A percentile compares a stretch with the other conserved stretches of the same genome.
phyloP scores from a whole-genome alignment of 2,888 invertebrate species.

The Xiphydria camelus region DNA sequence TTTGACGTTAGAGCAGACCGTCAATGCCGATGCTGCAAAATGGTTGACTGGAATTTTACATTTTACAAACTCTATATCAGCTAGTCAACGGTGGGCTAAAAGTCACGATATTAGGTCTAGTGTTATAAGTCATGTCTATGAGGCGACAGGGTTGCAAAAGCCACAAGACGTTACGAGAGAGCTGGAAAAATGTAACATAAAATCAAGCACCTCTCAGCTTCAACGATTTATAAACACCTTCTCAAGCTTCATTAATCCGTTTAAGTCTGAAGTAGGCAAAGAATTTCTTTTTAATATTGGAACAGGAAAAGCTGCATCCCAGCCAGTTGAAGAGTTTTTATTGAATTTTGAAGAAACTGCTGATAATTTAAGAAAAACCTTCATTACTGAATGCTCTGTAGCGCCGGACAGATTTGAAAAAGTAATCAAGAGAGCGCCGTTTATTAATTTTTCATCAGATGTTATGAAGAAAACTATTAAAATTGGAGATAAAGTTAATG shows the following conservation, averaged over 20 bases:
- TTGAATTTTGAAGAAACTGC: constrained; percentile 17
- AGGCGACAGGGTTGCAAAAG: constrained; percentile 15
- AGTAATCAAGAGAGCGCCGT: constrained; percentile 27
- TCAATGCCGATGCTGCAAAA: constrained; percentile 31
- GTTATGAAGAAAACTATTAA: constrained; percentile 23
- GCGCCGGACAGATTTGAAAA: no score
- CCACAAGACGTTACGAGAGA: constrained; percentile 14
- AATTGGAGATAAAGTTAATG: constrained; percentile 32
- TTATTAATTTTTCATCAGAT: constrained; percentile 28
- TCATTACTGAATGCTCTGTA: constrained; percentile 36
- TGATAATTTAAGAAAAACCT: constrained; percentile 25
- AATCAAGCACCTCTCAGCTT: no score
- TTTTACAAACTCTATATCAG: constrained; percentile 31
- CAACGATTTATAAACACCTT: no score
- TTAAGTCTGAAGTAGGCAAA: no score
- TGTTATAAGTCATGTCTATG: constrained; percentile 22
- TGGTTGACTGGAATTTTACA: constrained; percentile 19
- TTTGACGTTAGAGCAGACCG: constrained; percentile 27
- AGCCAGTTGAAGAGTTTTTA: no score
- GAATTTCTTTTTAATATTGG: no score
- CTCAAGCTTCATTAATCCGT: no score
- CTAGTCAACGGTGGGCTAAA: constrained; percentile 29
- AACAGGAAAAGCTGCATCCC: no score
- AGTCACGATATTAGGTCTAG: constrained; percentile 21
- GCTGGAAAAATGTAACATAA: constrained; percentile 9